phyloP scores from a whole-genome alignment of 2,113 vertebrate genomes.

The Scomber japonicus region DNA sequence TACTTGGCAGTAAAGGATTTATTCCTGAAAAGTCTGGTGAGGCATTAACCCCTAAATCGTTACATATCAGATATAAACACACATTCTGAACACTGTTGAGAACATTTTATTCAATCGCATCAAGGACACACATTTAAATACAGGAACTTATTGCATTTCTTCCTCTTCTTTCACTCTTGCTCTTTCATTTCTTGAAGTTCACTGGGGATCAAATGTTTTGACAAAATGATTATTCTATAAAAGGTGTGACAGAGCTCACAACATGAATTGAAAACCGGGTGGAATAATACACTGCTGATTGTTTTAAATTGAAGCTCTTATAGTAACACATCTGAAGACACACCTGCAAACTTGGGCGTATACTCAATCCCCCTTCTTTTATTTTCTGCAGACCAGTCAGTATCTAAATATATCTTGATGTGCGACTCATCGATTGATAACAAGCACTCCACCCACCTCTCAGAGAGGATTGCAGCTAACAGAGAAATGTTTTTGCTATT shows the following conservation, averaged over 20 bases:
- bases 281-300: too few species aligned
- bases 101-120: conserved; percentile 9
- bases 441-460: conserved; percentile 23
- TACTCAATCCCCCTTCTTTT: neutral
- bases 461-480: neutral
- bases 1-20: too few species aligned
- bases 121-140: neutral
- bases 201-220: too few species aligned
- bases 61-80: too few species aligned
- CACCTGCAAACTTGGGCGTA: neutral
- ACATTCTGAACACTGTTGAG: neutral
- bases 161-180: too few species aligned
- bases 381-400: neutral
- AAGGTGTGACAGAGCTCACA: too few species aligned
- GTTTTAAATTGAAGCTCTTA: neutral
- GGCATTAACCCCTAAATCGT: too few species aligned
- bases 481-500: conserved; percentile 14
- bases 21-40: too few species aligned
- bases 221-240: too few species aligned
- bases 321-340: neutral
- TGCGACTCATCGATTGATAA: conserved; percentile 41
- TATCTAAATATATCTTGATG: conserved; percentile 21
- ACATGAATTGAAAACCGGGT: too few species aligned
- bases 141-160: neutral
- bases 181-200: too few species aligned